These are phyloP conservation scores for Pyrochroa serraticornis DNA, from an alignment of 2,888 invertebrate genomes.

Conservation along the genomic window DNA sequence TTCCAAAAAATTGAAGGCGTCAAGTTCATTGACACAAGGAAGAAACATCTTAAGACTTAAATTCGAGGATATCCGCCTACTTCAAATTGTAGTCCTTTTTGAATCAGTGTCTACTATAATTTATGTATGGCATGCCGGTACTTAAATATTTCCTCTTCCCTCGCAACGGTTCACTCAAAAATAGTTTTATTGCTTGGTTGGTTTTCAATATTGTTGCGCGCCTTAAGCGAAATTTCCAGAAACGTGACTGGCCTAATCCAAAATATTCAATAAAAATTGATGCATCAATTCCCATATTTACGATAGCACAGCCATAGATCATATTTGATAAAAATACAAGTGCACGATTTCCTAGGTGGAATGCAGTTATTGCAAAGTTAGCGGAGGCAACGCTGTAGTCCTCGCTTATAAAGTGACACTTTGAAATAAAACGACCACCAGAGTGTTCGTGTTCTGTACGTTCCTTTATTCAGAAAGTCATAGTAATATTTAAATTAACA, in stretches of 20 bases:
- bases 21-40: too few relatives aligned
- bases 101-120: too few relatives aligned
- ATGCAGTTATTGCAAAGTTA: slow-evolving; percentile 19
- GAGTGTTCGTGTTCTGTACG: not conserved
- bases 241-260: slow-evolving; percentile 4
- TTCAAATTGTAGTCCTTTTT: too few relatives aligned
- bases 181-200: too few relatives aligned
- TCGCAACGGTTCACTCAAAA: too few relatives aligned
- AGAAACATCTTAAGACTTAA: too few relatives aligned
- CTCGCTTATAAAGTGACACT: slow-evolving; percentile 21
- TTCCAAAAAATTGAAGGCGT: not conserved
- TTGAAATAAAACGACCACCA: slow-evolving; percentile 16
- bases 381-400: slow-evolving; percentile 10
- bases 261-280: slow-evolving; percentile 8
- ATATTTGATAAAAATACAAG: slow-evolving; percentile 19
- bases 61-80: too few relatives aligned
- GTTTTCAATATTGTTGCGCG: too few relatives aligned
- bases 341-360: slow-evolving; percentile 27
- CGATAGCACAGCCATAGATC: slow-evolving; percentile 17
- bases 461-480: not conserved
- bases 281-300: not conserved
- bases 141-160: too few relatives aligned
- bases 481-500: slow-evolving; percentile 26
- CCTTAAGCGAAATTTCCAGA: too few relatives aligned
- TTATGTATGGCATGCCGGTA: too few relatives aligned